Percentiles rank a stretch among this genome's conserved stretches.
These are phyloP conservation scores for Buathra laborator DNA, from an alignment of 2,888 invertebrate genomes.

Conservation along the genomic window DNA sequence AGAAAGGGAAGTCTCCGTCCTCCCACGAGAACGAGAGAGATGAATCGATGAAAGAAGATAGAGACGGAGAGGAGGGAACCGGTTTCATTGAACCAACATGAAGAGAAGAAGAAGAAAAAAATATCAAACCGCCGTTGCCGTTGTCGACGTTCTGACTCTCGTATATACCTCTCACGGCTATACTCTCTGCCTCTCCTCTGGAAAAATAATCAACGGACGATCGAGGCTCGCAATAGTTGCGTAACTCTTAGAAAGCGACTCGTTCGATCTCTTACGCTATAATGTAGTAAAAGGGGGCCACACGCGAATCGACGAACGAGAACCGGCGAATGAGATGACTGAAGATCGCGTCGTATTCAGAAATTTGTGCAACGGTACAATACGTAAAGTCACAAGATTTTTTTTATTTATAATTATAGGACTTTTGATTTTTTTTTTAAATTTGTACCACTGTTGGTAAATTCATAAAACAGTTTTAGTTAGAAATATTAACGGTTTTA, in stretches of 20 bases:
- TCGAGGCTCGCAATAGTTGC: constrained; percentile 77
- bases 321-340: constrained; percentile 42
- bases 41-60: constrained; percentile 38
- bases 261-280: constrained; percentile 33
- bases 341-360: constrained; percentile 41
- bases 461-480: neutral
- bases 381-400: neutral
- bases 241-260: constrained; percentile 81
- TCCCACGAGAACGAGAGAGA: constrained; percentile 64
- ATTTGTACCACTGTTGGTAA: too few relatives aligned
- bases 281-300: constrained; percentile 19
- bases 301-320: constrained; percentile 48
- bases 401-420: constrained; percentile 1
- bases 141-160: constrained; percentile 53
- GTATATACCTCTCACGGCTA: constrained; percentile 55
- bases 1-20: constrained; percentile 57
- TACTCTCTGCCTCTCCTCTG: constrained; percentile 54
- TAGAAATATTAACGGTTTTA: neutral
- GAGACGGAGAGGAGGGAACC: constrained; percentile 75
- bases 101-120: constrained; percentile 81
- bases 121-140: constrained; percentile 77
- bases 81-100: constrained; percentile 84
- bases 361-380: constrained; percentile 44
- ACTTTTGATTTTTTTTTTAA: neutral
- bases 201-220: constrained; percentile 84